phyloP scores from a whole-genome alignment of 1,140 invertebrate species.

The Amyelois transitella region DNA sequence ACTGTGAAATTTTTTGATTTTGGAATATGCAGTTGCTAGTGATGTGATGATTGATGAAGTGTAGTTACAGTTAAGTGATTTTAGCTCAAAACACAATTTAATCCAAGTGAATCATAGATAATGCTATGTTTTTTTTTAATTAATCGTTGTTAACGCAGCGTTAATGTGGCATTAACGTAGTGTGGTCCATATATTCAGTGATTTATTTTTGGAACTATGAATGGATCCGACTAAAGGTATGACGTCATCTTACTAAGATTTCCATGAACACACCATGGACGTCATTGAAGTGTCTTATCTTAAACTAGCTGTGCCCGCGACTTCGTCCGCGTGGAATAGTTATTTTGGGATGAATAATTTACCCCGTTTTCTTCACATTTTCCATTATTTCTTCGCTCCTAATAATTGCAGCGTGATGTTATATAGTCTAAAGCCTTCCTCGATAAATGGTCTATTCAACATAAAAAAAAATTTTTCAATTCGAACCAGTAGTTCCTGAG shows the following conservation, averaged over 20 bases:
- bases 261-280: too few species aligned
- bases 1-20: background rate
- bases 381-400: too few species aligned
- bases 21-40: background rate
- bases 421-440: too few species aligned
- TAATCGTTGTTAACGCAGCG: background rate
- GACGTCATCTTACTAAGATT: background rate
- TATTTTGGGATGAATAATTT: too few species aligned
- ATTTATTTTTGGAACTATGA: background rate
- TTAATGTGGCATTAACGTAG: background rate
- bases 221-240: background rate
- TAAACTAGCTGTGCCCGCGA: too few species aligned
- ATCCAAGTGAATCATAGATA: background rate
- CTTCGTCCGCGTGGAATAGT: too few species aligned
- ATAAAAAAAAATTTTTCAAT: too few species aligned
- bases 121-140: background rate
- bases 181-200: background rate
- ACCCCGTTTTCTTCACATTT: too few species aligned
- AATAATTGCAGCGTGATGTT: too few species aligned
- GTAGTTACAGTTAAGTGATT: background rate
- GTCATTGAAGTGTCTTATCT: background rate
- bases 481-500: too few species aligned
- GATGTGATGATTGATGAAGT: background rate
- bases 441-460: too few species aligned
- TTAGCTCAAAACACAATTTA: background rate